These are phyloP conservation scores for Marmota flaviventris DNA, from an alignment of 2,113 vertebrate genomes.

Conservation along the genomic window DNA sequence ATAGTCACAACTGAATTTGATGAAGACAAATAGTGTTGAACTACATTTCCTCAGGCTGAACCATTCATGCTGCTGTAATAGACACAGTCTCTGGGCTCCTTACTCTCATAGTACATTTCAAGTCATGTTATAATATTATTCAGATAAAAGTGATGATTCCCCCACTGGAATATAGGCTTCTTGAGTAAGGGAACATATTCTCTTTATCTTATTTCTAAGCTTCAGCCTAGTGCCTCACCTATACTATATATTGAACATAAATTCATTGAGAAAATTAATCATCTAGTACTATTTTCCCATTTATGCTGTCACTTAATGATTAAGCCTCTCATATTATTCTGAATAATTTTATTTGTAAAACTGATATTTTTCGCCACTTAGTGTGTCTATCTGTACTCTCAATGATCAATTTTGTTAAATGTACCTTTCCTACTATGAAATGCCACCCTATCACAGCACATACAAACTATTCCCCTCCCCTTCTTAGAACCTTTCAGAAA, in stretches of 20 bases:
- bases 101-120: not conserved
- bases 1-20: constrained; percentile 13
- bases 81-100: not conserved
- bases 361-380: not conserved
- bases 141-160: not conserved
- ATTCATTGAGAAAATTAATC: not conserved
- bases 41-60: not conserved
- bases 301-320: not conserved
- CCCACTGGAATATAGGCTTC: not conserved
- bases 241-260: not conserved
- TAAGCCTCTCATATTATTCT: not conserved
- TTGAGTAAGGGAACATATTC: not conserved
- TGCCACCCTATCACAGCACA: not conserved
- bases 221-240: not conserved
- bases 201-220: not conserved
- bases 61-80: not conserved
- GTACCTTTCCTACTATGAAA: not conserved
- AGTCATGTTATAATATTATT: not conserved
- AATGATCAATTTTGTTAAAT: not conserved
- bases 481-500: not conserved
- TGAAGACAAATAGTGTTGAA: not conserved
- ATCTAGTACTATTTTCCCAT: not conserved
- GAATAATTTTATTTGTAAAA: constrained; percentile 24
- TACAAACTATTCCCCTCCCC: not conserved
- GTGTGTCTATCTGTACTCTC: not conserved